Evolutionary conservation across 2,113 vertebrate genomes (phyloP).

Genomic region (Regulus satrapa): DNA sequence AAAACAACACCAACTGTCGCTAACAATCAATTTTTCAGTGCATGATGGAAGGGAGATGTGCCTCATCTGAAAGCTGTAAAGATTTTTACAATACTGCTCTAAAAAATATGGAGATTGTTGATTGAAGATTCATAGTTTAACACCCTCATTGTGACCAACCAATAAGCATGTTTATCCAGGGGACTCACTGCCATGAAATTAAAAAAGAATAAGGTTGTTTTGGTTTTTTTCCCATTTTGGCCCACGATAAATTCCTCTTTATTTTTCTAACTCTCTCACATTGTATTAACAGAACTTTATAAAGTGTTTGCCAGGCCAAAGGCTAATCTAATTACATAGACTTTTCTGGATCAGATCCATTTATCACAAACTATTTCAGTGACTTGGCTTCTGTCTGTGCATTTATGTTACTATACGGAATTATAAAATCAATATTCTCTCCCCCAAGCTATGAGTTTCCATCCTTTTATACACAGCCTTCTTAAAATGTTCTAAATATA

Average conservation of each 20-base stretch:
- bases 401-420: not conserved
- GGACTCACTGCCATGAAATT: not conserved
- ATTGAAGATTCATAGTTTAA: not conserved
- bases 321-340: conserved; percentile 59
- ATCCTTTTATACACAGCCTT: not conserved
- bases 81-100: not conserved
- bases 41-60: not conserved
- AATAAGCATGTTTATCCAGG: not conserved
- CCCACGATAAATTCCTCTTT: not conserved
- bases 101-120: not conserved
- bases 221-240: not conserved
- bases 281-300: conserved; percentile 30
- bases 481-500: not conserved
- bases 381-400: not conserved
- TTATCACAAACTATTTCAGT: conserved; percentile 28
- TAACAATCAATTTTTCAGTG: not conserved
- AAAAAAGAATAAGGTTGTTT: not conserved
- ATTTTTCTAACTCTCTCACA: conserved; percentile 6
- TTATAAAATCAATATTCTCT: not conserved
- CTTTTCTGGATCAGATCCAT: conserved; percentile 49
- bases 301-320: conserved; percentile 43
- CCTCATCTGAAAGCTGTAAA: not conserved
- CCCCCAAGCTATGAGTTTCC: not conserved
- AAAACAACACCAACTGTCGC: conserved; percentile 6
- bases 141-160: not conserved